Evolutionary conservation across 2,797 vertebrate genomes (phyloP), one percentile per base, ranked within the genome.

Genomic region (Eremophila alpestris): DNA sequence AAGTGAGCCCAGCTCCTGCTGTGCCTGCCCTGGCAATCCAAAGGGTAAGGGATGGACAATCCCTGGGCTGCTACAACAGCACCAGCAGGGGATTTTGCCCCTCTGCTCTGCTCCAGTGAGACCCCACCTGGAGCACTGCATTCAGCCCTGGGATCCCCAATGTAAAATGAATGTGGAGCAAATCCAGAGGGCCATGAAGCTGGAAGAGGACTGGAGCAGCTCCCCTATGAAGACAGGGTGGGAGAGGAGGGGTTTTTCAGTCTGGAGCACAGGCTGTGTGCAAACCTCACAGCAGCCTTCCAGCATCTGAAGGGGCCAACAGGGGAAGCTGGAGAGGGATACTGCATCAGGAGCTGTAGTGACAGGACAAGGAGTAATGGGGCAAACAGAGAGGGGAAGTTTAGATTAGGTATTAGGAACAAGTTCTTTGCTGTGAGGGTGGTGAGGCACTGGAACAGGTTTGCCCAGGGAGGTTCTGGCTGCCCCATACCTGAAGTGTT

Each of bases 1-100:
- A 34, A 64, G 11, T 0, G 2, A 56, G 32, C 7, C 21, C 2
- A 1, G 2, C 29, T 24, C 18, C 27, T 7, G 9, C 18, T 4
- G 9, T 5, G 17, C 10, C 55, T 54, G 17, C 22, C 27, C 40
- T 6, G 29, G 32, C 23, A 36, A 43, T 7, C 43, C 48, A 22
- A n/a, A 46, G 16, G 16, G 5, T 5, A 48, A 60, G 26, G 41
- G 17, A 64, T 11, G 15, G 32, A 51, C 21, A 24, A 12, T 8
- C 15, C 11, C 18, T 10, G 38, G 38, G n/a, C n/a, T 77, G 38
- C 24, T 23, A 5, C 27, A 34, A 12, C 15, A 69, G 24, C 51
- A 40, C 43, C 51, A 77, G 63, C n/a, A 67, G 15, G 30, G 9
- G 30, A 58, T 65, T 46, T 30, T 46, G 34, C 2, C 5, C 16